Conservation (phyloP, 2,797 vertebrate genomes). For the Delichon dasypus region DNA sequence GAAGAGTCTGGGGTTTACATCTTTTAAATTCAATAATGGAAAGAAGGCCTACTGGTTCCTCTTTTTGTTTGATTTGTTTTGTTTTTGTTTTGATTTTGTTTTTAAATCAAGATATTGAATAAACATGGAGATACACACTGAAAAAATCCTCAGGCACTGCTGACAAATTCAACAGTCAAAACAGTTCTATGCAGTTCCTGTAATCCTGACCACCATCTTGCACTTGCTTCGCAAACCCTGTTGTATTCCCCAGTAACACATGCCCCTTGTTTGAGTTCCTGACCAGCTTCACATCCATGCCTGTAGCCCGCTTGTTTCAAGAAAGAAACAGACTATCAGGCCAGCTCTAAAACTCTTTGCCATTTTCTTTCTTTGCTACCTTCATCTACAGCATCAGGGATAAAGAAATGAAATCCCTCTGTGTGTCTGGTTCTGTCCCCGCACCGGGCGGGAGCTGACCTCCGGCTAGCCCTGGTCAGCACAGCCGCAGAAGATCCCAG, state of each 20-base stretch:
- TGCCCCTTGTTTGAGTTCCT: neutral
- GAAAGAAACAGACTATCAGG: neutral
- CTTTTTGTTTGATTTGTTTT: neutral
- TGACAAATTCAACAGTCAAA: neutral
- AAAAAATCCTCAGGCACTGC: neutral
- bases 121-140: neutral
- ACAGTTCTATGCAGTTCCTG: neutral
- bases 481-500: too few species aligned
- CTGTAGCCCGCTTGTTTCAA: neutral
- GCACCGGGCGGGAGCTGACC: too few species aligned
- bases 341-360: neutral
- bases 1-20: neutral
- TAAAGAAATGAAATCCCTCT: slow-evolving; percentile 2
- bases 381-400: neutral
- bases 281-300: neutral
- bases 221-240: neutral
- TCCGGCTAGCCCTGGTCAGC: too few species aligned
- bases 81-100: neutral
- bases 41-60: neutral
- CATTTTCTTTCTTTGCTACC: neutral
- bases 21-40: neutral
- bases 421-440: too few species aligned
- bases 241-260: neutral
- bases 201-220: neutral
- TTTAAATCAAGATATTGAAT: neutral